Conservation (phyloP, 2,888 invertebrate genomes). For the Fragum whitleyi region DNA sequence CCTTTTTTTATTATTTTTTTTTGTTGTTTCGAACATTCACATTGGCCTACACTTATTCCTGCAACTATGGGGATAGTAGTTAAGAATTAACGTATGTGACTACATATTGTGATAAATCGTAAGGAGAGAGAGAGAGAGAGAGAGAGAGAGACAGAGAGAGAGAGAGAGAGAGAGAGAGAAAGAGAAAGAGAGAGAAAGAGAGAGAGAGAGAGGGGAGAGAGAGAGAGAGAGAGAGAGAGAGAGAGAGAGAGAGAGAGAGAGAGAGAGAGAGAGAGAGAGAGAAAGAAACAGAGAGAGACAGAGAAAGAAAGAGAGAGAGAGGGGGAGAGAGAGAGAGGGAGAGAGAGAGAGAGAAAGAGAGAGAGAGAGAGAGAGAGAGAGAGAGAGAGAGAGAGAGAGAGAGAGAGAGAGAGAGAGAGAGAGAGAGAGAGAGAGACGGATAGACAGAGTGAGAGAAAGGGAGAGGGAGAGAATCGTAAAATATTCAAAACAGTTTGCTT, state of each 20-base stretch:
- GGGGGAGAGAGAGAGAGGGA: not conserved
- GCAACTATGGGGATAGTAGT: too few species aligned
- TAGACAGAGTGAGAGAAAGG: too few species aligned
- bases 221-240: constrained; percentile 7
- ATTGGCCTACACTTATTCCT: too few species aligned
- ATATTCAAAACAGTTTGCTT: too few species aligned
- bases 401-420: not conserved
- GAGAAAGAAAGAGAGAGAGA: not conserved
- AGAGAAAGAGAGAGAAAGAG: not conserved
- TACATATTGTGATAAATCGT: not conserved
- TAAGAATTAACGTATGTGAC: too few species aligned
- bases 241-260: constrained; percentile 12
- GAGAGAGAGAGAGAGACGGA: not conserved
- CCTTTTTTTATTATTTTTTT: too few species aligned
- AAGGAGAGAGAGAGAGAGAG: constrained; percentile 27
- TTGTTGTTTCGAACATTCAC: too few species aligned
- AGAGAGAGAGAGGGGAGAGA: constrained; percentile 25
- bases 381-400: not conserved
- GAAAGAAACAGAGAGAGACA: too few species aligned
- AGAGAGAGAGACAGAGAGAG: constrained; percentile 25
- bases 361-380: not conserved
- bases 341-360: not conserved
- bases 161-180: constrained; percentile 1
- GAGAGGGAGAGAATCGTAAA: too few species aligned
- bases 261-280: constrained; percentile 5